Evolutionary conservation across 2,113 vertebrate species (phyloP).

Genomic region (Esox niger): DNA sequence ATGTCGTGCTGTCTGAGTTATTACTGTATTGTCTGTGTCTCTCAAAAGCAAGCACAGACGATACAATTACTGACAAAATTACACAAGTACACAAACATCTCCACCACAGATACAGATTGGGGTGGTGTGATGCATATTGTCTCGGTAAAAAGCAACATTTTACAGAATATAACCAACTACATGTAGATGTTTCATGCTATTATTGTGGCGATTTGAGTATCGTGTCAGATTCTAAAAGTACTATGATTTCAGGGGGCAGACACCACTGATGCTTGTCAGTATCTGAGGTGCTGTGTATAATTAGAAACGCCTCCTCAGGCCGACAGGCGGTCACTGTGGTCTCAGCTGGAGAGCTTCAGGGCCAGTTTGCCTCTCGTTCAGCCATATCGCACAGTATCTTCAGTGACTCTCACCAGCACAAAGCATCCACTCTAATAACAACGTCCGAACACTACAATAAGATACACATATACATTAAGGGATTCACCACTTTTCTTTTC

Average conservation of each 20-base stretch:
- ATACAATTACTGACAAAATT: too few species aligned
- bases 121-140: too few species aligned
- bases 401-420: neutral
- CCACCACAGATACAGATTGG: too few species aligned
- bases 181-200: neutral
- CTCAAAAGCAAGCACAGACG: too few species aligned
- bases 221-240: neutral
- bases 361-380: conserved; percentile 24
- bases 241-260: neutral
- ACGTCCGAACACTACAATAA: neutral
- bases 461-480: neutral
- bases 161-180: too few species aligned
- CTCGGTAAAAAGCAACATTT: too few species aligned
- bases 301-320: conserved; percentile 39
- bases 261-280: neutral
- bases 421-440: neutral
- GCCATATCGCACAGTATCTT: neutral
- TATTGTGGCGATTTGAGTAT: neutral
- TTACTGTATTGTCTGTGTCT: too few species aligned
- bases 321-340: conserved; percentile 21
- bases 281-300: conserved; percentile 33
- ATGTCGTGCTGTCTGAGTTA: too few species aligned
- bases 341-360: conserved; percentile 49
- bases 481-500: neutral
- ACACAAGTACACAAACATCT: too few species aligned